Conservation (phyloP, 2,797 vertebrate genomes). For the Chelonia mydas region DNA sequence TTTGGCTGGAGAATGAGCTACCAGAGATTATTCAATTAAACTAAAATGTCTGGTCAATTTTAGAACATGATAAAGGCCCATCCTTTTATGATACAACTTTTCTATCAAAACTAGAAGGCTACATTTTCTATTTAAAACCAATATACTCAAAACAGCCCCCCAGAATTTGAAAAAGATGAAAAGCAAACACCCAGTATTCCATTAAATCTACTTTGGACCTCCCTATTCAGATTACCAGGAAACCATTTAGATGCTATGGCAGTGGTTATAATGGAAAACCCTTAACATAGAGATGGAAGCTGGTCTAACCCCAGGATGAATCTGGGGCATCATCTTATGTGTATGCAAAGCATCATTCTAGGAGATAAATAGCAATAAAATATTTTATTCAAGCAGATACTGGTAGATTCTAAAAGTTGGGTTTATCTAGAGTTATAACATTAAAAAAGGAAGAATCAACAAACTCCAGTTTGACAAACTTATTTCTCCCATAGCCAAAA, state of each 20-base stretch:
- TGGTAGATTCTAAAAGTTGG: not conserved
- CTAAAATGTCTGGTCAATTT: not conserved
- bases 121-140: not conserved
- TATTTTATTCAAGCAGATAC: not conserved
- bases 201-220: not conserved
- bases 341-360: not conserved
- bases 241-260: not conserved
- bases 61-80: constrained; percentile 4
- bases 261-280: not conserved
- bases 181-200: constrained; percentile 9
- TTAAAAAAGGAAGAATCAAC: not conserved
- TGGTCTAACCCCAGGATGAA: not conserved
- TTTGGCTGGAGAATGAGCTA: not conserved
- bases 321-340: not conserved
- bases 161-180: not conserved
- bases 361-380: not conserved
- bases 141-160: not conserved
- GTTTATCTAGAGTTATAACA: constrained; percentile 15
- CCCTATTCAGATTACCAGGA: not conserved
- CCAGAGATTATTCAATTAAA: not conserved
- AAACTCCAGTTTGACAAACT: not conserved
- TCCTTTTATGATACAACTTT: not conserved
- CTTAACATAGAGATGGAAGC: not conserved
- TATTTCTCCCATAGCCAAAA: not conserved
- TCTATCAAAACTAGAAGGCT: not conserved